Evolutionary conservation across 2,113 vertebrate species (phyloP), one percentile per base, ranked within the genome.

Genomic region (Podiceps cristatus): DNA sequence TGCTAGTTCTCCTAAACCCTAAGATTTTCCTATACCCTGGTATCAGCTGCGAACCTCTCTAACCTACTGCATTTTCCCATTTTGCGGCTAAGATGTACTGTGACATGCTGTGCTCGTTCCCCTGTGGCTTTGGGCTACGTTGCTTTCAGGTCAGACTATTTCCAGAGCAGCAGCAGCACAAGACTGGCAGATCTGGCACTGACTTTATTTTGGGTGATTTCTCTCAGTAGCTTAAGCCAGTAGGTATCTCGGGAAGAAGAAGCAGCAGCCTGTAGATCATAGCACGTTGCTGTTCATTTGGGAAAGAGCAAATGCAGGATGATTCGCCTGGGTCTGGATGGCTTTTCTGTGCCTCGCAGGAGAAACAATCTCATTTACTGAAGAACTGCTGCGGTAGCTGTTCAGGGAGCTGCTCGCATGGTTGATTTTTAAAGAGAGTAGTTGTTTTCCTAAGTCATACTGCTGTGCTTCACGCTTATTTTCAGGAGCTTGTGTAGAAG

Each of bases 171-270:
- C 88, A 80, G 68, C 47, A 64, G 49, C 42, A 8, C 50, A 40
- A 85, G n/a, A 47, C 91, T 78, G 77, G 29, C 92, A 86, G 58
- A 82, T 92, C 93, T 86, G 88, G 29, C 81, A 37, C 82, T 89
- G 79, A 18, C 11, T 55, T 93, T 86, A 69, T 95, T 68, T n/a
- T 7, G 64, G 56, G 8, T 75, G 74, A 17, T 73, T 86, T 78
- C 73, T 74, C 23, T 91, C 72, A 7, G 12, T 28, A n/a, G 74
- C 27, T 55, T 37, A 45, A 88, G 68, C 42, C 73, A 50, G 42
- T 16, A 63, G 71, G 22, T 88, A 10, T 14, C 76, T 92, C 2
- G 2, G 47, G 87, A 77, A 81, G 83, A 37, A 87, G 64, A n/a
- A 3, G 69, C 31, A 90, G 11, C 56, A 90, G 11, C 56, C 66